Percentiles rank a stretch among this genome's conserved stretches.
These are phyloP conservation scores for Gavia stellata DNA, from an alignment of 2,113 vertebrate genomes.

Conservation along the genomic window DNA sequence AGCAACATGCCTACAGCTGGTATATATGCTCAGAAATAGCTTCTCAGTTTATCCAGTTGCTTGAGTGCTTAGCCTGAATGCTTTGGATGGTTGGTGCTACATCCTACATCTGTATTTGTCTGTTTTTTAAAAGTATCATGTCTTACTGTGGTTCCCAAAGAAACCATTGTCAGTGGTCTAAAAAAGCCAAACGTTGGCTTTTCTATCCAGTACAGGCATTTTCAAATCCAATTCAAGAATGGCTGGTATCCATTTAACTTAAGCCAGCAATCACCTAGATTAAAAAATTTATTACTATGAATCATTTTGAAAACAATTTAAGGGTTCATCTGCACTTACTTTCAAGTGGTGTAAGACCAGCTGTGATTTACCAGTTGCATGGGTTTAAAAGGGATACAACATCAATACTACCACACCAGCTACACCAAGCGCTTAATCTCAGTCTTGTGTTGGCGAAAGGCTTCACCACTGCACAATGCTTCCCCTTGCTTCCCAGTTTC, in stretches of 20 bases:
- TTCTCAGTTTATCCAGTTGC: not conserved
- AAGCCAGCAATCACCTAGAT: not conserved
- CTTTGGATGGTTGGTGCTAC: not conserved
- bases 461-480: not conserved
- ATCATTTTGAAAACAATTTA: not conserved
- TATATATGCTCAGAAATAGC: not conserved
- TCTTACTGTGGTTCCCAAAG: not conserved
- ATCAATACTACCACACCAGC: not conserved
- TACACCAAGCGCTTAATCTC: not conserved
- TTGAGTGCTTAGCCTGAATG: not conserved
- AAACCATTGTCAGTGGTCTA: not conserved
- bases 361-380: not conserved
- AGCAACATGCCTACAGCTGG: not conserved
- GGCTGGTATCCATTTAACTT: not conserved
- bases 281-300: not conserved
- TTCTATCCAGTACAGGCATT: not conserved
- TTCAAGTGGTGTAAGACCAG: not conserved
- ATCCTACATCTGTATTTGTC: not conserved
- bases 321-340: not conserved
- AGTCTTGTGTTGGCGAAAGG: not conserved
- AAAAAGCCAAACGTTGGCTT: not conserved
- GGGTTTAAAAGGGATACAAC: not conserved
- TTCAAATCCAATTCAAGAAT: not conserved
- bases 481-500: not conserved
- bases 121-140: not conserved